Evolutionary conservation across 2,888 invertebrate species (phyloP), one percentile per base, ranked within the genome.

Genomic region (Pycnomerus fuliginosus): DNA sequence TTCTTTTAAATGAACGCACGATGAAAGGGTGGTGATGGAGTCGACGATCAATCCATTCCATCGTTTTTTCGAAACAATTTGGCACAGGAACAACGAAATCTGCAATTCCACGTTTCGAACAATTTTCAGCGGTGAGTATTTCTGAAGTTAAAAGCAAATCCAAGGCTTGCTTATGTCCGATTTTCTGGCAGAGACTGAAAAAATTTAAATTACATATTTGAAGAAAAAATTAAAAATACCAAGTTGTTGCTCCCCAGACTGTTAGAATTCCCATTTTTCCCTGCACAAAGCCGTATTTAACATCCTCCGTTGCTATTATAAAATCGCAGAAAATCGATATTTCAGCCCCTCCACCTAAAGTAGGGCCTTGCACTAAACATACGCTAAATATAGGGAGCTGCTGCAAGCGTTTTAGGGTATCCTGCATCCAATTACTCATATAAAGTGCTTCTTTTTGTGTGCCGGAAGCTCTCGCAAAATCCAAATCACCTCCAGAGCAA

Each of bases 401-500:
- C 16, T 57, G 53, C 12, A 65, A 48, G 13, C 60, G 55, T 13
- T 44, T 52, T 15, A 69, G 48, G 2, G 59, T 48, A 24, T 62
- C 55, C 11, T 60, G 60, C 68, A 68, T 69, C 50, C 62, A 61
- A 13, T 30, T 46, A 36, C 60, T 60, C 59, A 68, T 64, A 20
- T 55, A 55, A n/a, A 52, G 53, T 3, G 62, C 67, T 22, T 56
- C 60, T 34, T 59, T 48, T 13, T 52, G 42, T 1, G 52, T 62
- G 12, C 55, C 55, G 17, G 51, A 52, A 13, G 53, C 45, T 48
- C 47, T 57, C 1, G 60, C 66, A 37, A 67, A 67, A 35, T 62
- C 53, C 15, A 69, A 52, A 46, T 69, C 68, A 10, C 64, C 68
- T 5, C 69, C 69, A 2, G 67, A 64, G 51, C 68, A 68, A 45